A percentile compares a stretch with the other conserved stretches of the same genome.
These are phyloP conservation scores for Hozukius guyotensis DNA, from an alignment of 2,797 vertebrate species.

Conservation along the genomic window DNA sequence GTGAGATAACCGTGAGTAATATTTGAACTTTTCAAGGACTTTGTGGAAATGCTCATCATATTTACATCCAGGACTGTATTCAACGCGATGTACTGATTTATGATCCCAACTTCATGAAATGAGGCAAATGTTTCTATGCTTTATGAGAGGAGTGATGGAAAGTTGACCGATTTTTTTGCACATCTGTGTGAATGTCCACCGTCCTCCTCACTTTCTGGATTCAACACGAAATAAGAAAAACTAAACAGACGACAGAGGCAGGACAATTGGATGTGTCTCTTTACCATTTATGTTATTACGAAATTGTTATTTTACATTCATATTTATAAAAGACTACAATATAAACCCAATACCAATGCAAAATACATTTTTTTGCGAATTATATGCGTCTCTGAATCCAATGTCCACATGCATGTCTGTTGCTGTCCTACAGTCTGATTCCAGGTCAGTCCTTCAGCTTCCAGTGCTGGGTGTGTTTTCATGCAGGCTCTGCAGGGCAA, in stretches of 20 bases:
- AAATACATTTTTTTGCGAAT: background rate
- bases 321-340: background rate
- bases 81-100: background rate
- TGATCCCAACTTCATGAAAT: background rate
- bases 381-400: background rate
- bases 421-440: background rate
- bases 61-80: background rate
- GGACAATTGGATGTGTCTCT: background rate
- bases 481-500: slow-evolving; percentile 94
- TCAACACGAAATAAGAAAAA: background rate
- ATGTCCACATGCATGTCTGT: background rate
- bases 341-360: background rate
- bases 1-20: background rate
- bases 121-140: background rate
- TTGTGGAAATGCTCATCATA: background rate
- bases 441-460: slow-evolving; percentile 74
- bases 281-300: background rate
- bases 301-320: background rate
- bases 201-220: background rate
- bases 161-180: background rate
- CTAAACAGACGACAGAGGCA: background rate
- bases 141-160: background rate
- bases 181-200: background rate
- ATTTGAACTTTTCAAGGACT: background rate
- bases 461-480: slow-evolving; percentile 91